Base-by-base conservation (phyloP, 2,797 vertebrate species). In the Pelodytes ibericus region DNA sequence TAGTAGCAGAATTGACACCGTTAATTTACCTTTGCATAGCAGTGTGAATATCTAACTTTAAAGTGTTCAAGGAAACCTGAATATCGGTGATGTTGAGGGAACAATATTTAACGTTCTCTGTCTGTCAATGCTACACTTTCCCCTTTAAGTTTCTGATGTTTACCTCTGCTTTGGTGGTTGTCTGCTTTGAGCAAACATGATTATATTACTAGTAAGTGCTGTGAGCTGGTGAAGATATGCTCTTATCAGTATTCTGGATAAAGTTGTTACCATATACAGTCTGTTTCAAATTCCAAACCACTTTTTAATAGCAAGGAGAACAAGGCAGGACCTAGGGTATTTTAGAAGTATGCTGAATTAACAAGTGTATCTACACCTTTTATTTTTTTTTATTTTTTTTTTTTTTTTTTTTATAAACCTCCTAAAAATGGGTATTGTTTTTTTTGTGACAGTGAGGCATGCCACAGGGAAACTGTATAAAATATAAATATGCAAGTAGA, bases 191-290 rank as follows among this genome's bases (percentile, higher is more conserved):
- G 15, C 22, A 22, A 44, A 33, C 61, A 30, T 29, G 31, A 5
- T n/a, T 53, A 6, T 20, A 18, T 53, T 53, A 20, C 20, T 53
- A n/a, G 20, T 44, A 24, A 22, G 8, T 16, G 8, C 8, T 15
- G 63, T 30, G 22, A 44, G 44, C 22, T 25, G 26, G 62, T 27
- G 8, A 29, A 67, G 62, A 67, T 75, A 68, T 49, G 36, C n/a
- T 13, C 44, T 75, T 75, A 75, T 75, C 72, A 68, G 53, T 60
- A 18, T 41, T 60, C 26, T 41, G 59, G 36, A 60, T 59, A n/a
- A 22, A 58, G 4, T 26, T 20, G 63, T 20, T 60, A 8, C 72
- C 39, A 75, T 75, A 75, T 49, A 68, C 68, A 68, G 30, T 11
- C 72, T 49, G 27, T 20, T 3, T 31, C 64, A 60, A 15, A 1